These are phyloP conservation scores for Poecilia wingei DNA, from an alignment of 2,797 vertebrate genomes.

Conservation along the genomic window DNA sequence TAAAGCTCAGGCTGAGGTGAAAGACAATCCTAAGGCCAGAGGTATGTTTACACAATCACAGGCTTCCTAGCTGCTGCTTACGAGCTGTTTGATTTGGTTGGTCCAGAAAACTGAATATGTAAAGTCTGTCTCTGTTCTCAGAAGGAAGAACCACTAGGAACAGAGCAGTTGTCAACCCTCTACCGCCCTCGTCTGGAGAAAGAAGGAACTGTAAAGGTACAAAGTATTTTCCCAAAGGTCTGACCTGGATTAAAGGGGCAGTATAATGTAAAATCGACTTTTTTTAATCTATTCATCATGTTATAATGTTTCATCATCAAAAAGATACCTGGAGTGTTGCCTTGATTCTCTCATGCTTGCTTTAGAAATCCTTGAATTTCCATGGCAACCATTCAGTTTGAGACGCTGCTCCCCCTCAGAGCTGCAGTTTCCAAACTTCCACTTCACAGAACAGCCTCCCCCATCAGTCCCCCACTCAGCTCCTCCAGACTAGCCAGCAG, in stretches of 20 bases:
- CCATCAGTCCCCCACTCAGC: too few relatives aligned
- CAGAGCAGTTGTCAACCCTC: slow-evolving; percentile 45
- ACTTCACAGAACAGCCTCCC: too few relatives aligned
- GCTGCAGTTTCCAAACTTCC: too few relatives aligned
- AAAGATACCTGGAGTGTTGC: too few relatives aligned
- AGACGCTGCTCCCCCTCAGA: too few relatives aligned
- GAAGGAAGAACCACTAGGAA: slow-evolving; percentile 62
- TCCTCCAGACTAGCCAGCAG: too few relatives aligned
- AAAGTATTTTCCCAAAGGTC: not conserved
- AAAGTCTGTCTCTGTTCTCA: slow-evolving; percentile 15
- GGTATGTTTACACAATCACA: slow-evolving; percentile 50
- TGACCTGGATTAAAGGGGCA: not conserved
- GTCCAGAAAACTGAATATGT: not conserved
- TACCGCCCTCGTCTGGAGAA: slow-evolving; percentile 42
- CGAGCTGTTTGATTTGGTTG: not conserved
- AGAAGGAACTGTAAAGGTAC: slow-evolving; percentile 57
- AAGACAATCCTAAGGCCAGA: slow-evolving; percentile 55
- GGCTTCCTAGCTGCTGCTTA: not conserved
- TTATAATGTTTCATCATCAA: too few relatives aligned
- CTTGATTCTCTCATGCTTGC: too few relatives aligned
- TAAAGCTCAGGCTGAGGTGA: slow-evolving; percentile 30
- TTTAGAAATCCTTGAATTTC: too few relatives aligned
- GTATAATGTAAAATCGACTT: not conserved
- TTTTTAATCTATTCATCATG: too few relatives aligned
- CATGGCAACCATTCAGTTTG: too few relatives aligned